phyloP scores from a whole-genome alignment of 2,797 vertebrate genomes.

The Chlorospingus semifuscus region DNA sequence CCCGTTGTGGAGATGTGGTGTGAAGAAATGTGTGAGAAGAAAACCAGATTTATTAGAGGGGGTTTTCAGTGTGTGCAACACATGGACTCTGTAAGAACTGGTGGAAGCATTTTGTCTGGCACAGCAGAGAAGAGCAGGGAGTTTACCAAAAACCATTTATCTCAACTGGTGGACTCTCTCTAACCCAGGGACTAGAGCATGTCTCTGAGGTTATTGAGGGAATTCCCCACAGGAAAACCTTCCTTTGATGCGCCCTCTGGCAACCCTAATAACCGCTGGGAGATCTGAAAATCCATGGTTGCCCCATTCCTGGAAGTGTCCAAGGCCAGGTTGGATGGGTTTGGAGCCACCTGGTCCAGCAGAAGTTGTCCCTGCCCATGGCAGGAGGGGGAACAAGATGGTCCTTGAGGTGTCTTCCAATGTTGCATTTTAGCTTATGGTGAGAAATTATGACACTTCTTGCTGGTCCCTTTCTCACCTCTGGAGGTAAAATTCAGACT shows the following conservation, averaged over 20 bases:
- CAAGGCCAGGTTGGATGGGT: background rate
- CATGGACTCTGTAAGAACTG: accelerated
- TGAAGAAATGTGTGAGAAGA: background rate
- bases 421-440: accelerated
- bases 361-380: background rate
- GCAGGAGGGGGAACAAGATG: accelerated
- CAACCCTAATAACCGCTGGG: background rate
- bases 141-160: accelerated
- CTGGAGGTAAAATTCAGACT: background rate
- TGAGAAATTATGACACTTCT: accelerated
- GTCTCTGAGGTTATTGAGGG: background rate
- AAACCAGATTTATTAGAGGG: background rate
- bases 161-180: background rate
- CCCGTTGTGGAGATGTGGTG: accelerated
- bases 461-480: background rate
- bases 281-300: background rate
- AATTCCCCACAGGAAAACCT: background rate
- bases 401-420: background rate
- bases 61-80: background rate
- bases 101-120: background rate
- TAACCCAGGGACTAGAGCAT: too few species aligned
- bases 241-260: background rate
- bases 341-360: background rate
- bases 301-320: background rate
- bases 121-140: background rate